These are phyloP conservation scores for Chloropsis hardwickii DNA, from an alignment of 2,113 vertebrate species.

Conservation along the genomic window DNA sequence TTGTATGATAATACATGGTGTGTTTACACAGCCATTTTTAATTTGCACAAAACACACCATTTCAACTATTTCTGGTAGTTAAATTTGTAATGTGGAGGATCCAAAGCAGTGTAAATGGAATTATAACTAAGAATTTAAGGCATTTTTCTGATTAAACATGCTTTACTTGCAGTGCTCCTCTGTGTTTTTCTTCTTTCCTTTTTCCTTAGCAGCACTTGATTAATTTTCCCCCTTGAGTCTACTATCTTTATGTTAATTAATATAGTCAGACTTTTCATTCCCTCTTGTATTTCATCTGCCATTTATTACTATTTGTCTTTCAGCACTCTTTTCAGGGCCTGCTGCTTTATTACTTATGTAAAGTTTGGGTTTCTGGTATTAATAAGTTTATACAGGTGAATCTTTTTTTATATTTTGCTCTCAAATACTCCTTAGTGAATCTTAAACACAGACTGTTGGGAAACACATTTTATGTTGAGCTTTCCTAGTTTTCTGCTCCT, in stretches of 20 bases:
- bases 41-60: background rate
- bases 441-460: background rate
- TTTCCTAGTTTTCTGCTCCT: background rate
- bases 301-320: background rate
- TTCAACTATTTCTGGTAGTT: background rate
- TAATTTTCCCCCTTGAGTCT: background rate
- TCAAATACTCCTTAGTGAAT: background rate
- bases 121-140: background rate
- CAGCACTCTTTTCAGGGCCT: background rate
- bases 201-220: background rate
- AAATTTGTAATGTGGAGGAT: background rate
- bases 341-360: background rate
- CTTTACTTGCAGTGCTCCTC: background rate
- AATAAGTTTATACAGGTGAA: background rate
- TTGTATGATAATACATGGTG: background rate
- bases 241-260: constrained; percentile 15
- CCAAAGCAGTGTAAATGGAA: background rate
- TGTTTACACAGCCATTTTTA: background rate
- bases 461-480: background rate
- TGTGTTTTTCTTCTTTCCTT: background rate
- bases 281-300: background rate
- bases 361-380: background rate
- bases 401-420: background rate
- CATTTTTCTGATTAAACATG: background rate
- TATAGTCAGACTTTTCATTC: background rate